Base-by-base conservation (phyloP, 1,140 invertebrate species). In the Sweltsa coloradensis region DNA sequence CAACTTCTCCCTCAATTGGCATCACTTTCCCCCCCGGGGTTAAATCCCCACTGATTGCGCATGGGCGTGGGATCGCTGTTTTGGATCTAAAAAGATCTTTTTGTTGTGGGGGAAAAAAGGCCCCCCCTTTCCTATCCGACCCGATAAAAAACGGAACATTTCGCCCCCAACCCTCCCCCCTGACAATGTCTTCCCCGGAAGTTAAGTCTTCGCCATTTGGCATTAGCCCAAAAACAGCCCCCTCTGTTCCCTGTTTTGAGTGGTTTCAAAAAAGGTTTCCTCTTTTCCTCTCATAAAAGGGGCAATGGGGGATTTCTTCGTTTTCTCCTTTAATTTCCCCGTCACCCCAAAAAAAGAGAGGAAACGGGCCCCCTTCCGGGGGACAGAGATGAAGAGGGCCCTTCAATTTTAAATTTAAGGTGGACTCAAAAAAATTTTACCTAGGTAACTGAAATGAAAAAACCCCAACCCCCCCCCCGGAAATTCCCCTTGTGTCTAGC, bases 391-490 rank as follows among this genome's bases (percentile, higher is more conserved):
- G 45, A 44, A 45, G 49, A 18, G 34, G 11, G 47, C 25, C 59
- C 0, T 53, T 54, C 18, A 16, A 18, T 13, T 50, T 14, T 48
- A 54, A 7, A 3, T 37, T 37, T 4, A 4, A n/a, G n/a, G n/a
- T n/a, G 7, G 7, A 5, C 23, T 16, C 23, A 16, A 16, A 37
- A 22, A 19, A 16, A 5, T 9, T 11, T 11, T 9, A 7, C 16
- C 23, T 37, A 16, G 11, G 23, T 3, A n/a, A 11, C 18, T 36
- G 50, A 56, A 31, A 26, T 61, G 3, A 27, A 42, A 6, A 57
- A 63, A 31, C n/a, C n/a, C n/a, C n/a, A n/a, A n/a, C n/a, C n/a
- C n/a, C n/a, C 51, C 56, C 58, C 65, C 42, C 68, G 62, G 62
- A 29, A 52, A 52, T 43, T 1, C 41, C 41, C 2, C 61, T n/a